Base-by-base conservation (phyloP, 2,797 vertebrate species). In the Mycteria americana region DNA sequence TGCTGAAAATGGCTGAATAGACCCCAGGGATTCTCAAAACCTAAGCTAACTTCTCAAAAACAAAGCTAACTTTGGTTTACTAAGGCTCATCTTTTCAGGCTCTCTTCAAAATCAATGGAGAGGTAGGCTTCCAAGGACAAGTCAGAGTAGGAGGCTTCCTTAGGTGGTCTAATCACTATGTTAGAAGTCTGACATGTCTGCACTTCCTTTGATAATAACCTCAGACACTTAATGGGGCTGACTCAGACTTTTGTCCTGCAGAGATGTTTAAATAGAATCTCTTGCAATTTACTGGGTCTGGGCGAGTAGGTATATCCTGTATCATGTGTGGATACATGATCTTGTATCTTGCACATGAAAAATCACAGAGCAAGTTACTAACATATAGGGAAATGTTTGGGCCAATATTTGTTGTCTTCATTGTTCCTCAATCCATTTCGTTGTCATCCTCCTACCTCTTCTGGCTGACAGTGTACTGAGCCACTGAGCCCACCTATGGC, bases 301-400 rank as follows among this genome's bases (percentile, higher is more conserved):
- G 9, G 7, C 0, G 0, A 88, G n/a, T 13, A 46, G 13, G 18
- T 81, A 5, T 31, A 27, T 78, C 30, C 50, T 72, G 3, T 22
- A 31, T 21, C 39, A 15, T 7, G 2, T 69, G 21, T 37, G 41
- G 50, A 33, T 31, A 53, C 45, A 11, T 43, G 11, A n/a, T 31
- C 54, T 68, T 59, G 4, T 17, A 31, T 30, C 22, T 28, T 41
- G 48, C 18, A 50, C 15, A 16, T 57, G 27, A 86, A 88, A 88
- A 84, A 72, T 35, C 65, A 41, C 27, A 43, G 31, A 70, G 27
- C 3, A 89, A 45, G 31, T 41, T 88, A 41, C 7, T 83, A 64
- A 70, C 9, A 12, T 28, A 22, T 1, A 63, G 11, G 54, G 21
- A 94, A 92, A 75, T 31, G 3, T 43, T 53, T 82, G 35, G 18